Evolutionary conservation across 2,888 invertebrate genomes (phyloP).

Genomic region (Aphelenchoides bicaudatus): DNA sequence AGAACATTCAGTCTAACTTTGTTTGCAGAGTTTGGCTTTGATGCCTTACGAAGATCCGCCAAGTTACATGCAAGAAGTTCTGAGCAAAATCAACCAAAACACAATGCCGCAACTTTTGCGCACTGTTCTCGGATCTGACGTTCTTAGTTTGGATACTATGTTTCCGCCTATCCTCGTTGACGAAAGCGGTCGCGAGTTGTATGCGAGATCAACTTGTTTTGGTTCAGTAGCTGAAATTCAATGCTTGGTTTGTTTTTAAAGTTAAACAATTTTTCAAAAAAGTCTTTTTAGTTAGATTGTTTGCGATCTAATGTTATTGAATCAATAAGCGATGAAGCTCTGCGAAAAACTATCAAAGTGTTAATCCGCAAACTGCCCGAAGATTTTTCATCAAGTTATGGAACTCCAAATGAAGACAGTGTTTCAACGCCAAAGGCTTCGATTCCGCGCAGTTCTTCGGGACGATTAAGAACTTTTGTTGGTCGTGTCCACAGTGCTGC

Average conservation of each 20-base stretch:
- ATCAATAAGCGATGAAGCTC: constrained; percentile 31
- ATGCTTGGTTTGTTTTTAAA: constrained; percentile 39
- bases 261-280: background rate
- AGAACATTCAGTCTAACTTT: too few relatives aligned
- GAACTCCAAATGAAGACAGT: background rate
- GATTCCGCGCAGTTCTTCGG: constrained; percentile 29
- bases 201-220: constrained; percentile 30
- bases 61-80: constrained; percentile 67
- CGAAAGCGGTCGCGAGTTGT: constrained; percentile 31
- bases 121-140: constrained; percentile 25
- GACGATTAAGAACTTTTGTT: constrained; percentile 39
- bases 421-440: constrained; percentile 22
- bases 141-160: constrained; percentile 32
- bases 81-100: constrained; percentile 61
- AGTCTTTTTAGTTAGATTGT: constrained; percentile 26
- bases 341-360: constrained; percentile 28
- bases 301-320: constrained; percentile 34
- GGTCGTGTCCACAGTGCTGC: constrained; percentile 32
- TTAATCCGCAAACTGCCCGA: constrained; percentile 29
- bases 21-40: constrained; percentile 84
- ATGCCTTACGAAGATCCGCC: constrained; percentile 79
- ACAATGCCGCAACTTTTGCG: constrained; percentile 36
- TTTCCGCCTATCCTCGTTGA: constrained; percentile 34
- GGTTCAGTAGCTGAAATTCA: constrained; percentile 49
- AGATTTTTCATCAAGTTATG: constrained; percentile 22